These are phyloP conservation scores for Zygaena filipendulae DNA, from an alignment of 2,888 invertebrate species.

Conservation along the genomic window DNA sequence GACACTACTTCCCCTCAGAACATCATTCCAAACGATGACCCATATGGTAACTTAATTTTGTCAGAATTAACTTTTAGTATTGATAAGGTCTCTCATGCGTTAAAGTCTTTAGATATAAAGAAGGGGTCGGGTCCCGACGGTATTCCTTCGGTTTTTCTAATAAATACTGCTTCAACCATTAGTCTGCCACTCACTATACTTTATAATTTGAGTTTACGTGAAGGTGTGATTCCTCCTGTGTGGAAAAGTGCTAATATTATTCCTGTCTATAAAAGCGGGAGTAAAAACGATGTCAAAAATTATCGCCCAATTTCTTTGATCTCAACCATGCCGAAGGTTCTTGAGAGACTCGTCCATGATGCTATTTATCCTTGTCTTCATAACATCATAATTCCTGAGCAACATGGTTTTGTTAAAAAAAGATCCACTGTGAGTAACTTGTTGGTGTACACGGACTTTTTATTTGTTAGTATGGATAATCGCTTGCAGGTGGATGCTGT, in stretches of 20 bases:
- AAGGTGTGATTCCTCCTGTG: too few relatives aligned
- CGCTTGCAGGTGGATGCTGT: constrained; percentile 11
- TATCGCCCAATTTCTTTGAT: constrained; percentile 15
- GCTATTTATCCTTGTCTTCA: constrained; percentile 11
- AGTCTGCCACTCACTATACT: constrained; percentile 1
- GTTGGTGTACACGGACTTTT: constrained; percentile 7
- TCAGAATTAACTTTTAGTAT: too few relatives aligned
- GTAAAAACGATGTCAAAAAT: constrained; percentile 5
- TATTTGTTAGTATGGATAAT: constrained; percentile 12
- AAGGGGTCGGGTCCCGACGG: constrained; percentile 5
- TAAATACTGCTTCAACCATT: constrained; percentile 1
- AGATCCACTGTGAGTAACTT: constrained; percentile 14
- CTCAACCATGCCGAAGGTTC: constrained; percentile 12
- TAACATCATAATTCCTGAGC: constrained; percentile 12
- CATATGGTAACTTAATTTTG: too few relatives aligned
- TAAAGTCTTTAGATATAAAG: neutral
- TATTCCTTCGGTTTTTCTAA: too few relatives aligned
- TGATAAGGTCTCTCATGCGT: neutral
- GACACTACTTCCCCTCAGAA: too few relatives aligned
- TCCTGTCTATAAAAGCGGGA: constrained; percentile 6
- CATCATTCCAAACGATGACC: too few relatives aligned
- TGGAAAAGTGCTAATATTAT: constrained; percentile 3
- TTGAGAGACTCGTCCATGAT: constrained; percentile 14
- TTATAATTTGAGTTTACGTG: constrained; percentile 3
- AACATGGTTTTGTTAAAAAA: constrained; percentile 17